A percentile compares a stretch with the other conserved stretches of the same genome.
phyloP scores from a whole-genome alignment of 2,113 vertebrate species.

The Tychaedon coryphoeus region DNA sequence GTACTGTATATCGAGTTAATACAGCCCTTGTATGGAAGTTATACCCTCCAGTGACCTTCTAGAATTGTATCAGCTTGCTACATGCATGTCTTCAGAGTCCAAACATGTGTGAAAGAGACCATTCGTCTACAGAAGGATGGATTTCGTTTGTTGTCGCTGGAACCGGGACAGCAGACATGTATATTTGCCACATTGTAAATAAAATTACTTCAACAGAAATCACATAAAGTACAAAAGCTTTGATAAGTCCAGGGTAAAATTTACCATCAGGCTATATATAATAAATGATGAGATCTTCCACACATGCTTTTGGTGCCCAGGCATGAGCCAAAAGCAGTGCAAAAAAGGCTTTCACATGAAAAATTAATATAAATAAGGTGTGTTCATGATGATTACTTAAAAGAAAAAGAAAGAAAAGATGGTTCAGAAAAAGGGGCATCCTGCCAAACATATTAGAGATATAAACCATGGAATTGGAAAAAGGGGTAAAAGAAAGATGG shows the following conservation, averaged over 20 bases:
- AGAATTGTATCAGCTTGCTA: constrained; percentile 79
- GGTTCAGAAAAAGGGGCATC: constrained; percentile 65
- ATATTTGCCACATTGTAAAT: constrained; percentile 77
- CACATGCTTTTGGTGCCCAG: constrained; percentile 77
- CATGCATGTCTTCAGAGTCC: constrained; percentile 90
- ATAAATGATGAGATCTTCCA: constrained; percentile 76
- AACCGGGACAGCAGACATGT: constrained; percentile 72
- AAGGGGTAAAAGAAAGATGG: constrained; percentile 76
- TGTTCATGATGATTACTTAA: constrained; percentile 48
- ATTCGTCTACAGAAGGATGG: constrained; percentile 77
- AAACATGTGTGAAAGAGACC: constrained; percentile 89
- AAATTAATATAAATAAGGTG: constrained; percentile 59
- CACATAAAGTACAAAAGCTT: constrained; percentile 73
- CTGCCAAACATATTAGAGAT: constrained; percentile 81
- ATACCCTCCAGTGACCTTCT: constrained; percentile 85
- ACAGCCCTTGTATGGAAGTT: constrained; percentile 84
- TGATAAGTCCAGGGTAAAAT: constrained; percentile 61
- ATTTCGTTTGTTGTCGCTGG: constrained; percentile 78
- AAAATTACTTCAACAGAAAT: constrained; percentile 74
- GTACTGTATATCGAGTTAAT: constrained; percentile 80
- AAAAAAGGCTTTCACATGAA: constrained; percentile 80
- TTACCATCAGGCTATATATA: constrained; percentile 70
- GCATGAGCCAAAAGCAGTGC: constrained; percentile 83
- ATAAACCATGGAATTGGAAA: constrained; percentile 75
- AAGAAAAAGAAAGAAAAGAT: constrained; percentile 55